Evolutionary conservation across 2,797 vertebrate species (phyloP), one percentile per base, ranked within the genome.

Genomic region (Cynopterus sphinx): DNA sequence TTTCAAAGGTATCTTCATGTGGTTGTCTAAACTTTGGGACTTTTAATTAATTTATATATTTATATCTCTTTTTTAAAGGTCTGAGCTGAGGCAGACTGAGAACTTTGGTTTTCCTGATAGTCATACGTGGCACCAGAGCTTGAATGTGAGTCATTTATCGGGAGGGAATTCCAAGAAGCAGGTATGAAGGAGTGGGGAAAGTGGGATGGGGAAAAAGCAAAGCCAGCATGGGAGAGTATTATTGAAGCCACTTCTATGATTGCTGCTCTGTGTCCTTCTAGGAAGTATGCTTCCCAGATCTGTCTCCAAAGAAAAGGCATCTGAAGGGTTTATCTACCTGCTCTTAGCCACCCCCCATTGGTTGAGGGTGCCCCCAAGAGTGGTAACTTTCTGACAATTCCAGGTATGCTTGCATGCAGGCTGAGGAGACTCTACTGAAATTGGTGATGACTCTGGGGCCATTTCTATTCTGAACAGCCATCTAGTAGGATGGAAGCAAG

Each of bases 21-120:
- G 67, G 57, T 55, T 46, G 46, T 73, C 36, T 63, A 22, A 41
- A 31, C 75, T 75, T 57, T 71, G 9, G 33, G 67, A 65, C n/a
- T 86, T 93, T 88, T 28, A 73, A 43, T 74, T 87, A 36, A 10
- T 82, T 78, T 61, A 36, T 65, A 7, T 41, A 10, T 82, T 78
- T 55, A 36, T 65, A 7, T 9, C 12, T 13, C 3, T n/a, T 59
- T n/a, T 79, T 71, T 91, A 2, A 82, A 43, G 55, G 43, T 63
- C 63, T 39, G 33, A 90, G 57, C 33, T 83, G 43, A 83, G 26
- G 21, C 49, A 51, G 53, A 68, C 1, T 4, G 41, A 93, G 26
- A 28, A 55, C 22, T 75, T 33, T 57, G 21, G 31, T 39, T 71
- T 67, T n/a, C 65, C 68, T 33, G 9, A 10, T 79, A 86, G 33